A percentile compares a stretch with the other conserved stretches of the same genome.
Conservation (phyloP, 2,113 vertebrate species). For the Aphelocoma coerulescens region DNA sequence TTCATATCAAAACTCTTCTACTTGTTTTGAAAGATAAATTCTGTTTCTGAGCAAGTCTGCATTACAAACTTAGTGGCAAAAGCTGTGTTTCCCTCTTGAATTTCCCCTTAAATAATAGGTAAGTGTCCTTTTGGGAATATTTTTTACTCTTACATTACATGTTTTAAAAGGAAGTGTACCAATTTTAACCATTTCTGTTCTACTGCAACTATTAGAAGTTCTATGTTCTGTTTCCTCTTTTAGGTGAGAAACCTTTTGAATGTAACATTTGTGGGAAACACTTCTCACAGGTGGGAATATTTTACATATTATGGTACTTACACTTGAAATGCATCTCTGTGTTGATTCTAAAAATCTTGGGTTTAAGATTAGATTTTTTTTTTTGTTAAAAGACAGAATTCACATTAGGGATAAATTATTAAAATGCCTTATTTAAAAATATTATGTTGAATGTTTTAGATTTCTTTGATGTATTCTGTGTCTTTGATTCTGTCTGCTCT, state of each 20-base stretch:
- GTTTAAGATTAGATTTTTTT: neutral
- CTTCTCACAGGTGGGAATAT: slow-evolving; percentile 92
- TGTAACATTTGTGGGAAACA: slow-evolving; percentile 96
- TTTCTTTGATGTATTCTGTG: neutral
- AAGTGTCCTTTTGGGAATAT: neutral
- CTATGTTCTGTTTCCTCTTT: slow-evolving; percentile 67
- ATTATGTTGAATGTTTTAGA: neutral
- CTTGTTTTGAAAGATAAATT: neutral
- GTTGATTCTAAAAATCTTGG: slow-evolving; percentile 1
- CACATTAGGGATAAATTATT: neutral
- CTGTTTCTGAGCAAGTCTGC: neutral
- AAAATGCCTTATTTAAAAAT: neutral
- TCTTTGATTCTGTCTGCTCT: neutral
- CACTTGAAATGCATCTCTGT: slow-evolving; percentile 31
- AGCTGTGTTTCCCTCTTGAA: neutral
- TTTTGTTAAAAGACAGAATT: neutral
- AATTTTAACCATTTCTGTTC: slow-evolving; percentile 12
- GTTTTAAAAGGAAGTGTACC: neutral
- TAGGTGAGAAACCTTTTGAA: slow-evolving; percentile 98
- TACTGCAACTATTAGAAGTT: slow-evolving; percentile 34
- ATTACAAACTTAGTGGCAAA: neutral
- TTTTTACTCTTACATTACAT: neutral
- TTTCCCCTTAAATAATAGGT: neutral
- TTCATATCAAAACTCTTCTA: neutral
- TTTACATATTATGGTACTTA: slow-evolving; percentile 61